These are phyloP conservation scores for Stigmatopora nigra DNA, from an alignment of 2,113 vertebrate genomes.

Conservation along the genomic window DNA sequence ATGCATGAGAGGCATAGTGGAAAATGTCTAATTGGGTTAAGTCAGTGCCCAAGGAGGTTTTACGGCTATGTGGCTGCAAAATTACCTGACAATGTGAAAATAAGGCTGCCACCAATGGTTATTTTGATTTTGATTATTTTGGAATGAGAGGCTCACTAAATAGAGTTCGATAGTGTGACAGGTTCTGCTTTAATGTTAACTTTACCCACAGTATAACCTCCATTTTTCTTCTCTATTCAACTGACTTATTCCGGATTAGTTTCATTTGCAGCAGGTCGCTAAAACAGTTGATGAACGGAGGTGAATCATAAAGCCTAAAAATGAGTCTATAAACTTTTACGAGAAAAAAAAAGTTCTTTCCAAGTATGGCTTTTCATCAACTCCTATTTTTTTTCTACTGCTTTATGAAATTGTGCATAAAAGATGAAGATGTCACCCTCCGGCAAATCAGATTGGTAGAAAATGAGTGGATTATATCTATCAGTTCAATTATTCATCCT, in stretches of 20 bases:
- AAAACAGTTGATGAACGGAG: background rate
- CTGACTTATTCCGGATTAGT: background rate
- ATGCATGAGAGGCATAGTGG: slow-evolving; percentile 28
- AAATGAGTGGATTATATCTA: slow-evolving; percentile 2
- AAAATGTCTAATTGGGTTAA: slow-evolving; percentile 60
- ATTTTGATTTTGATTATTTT: background rate
- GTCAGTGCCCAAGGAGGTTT: slow-evolving; percentile 44
- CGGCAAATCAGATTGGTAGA: slow-evolving; percentile 16
- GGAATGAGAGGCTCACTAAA: background rate
- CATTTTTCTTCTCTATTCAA: background rate
- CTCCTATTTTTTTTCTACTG: background rate
- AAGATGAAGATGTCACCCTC: slow-evolving; percentile 1
- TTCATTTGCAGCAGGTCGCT: background rate
- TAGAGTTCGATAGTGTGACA: too few relatives aligned
- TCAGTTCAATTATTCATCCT: slow-evolving; percentile 31
- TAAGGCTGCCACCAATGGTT: too few relatives aligned
- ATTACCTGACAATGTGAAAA: background rate
- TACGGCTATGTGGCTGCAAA: slow-evolving; percentile 1
- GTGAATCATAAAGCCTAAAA: slow-evolving; percentile 7
- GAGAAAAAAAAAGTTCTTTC: slow-evolving; percentile 11
- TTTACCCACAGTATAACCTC: background rate
- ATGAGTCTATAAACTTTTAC: background rate
- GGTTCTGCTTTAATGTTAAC: background rate
- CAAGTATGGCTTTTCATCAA: slow-evolving; percentile 6
- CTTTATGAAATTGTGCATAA: background rate